A percentile compares a stretch with the other conserved stretches of the same genome.
Conservation (phyloP, 1,140 invertebrate species). For the Drosophila bipectinata region DNA sequence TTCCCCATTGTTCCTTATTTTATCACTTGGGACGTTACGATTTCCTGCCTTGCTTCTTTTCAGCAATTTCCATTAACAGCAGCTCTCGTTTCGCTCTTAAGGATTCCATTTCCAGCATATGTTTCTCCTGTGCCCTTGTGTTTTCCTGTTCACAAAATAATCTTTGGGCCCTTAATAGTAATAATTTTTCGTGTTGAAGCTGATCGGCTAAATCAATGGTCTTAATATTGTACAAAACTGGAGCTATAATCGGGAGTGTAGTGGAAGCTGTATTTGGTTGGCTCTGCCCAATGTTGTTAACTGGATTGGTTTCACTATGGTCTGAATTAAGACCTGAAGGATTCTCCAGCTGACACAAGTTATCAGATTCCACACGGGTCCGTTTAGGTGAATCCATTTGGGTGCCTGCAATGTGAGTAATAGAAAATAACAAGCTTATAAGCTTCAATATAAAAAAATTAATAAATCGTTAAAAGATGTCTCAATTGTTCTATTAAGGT, state of each 20-base stretch:
- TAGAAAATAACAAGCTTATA: too few relatives aligned
- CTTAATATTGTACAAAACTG: not conserved
- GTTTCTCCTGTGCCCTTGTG: conserved; percentile 15
- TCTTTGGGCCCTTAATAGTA: conserved; percentile 9
- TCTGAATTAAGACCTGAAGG: not conserved
- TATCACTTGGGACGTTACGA: too few relatives aligned
- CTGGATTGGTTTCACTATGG: not conserved
- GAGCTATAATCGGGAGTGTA: not conserved
- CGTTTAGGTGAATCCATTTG: not conserved
- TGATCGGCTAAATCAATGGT: not conserved
- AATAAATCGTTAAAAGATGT: too few relatives aligned
- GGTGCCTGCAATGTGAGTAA: not conserved
- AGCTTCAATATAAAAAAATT: too few relatives aligned
- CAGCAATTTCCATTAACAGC: conserved; percentile 11
- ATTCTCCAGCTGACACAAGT: not conserved
- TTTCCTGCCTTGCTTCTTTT: conserved; percentile 5
- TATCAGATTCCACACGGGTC: not conserved
- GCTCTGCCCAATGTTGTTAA: not conserved
- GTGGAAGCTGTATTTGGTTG: not conserved
- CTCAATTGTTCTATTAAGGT: too few relatives aligned
- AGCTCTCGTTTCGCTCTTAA: conserved; percentile 9
- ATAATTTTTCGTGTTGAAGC: conserved; percentile 8
- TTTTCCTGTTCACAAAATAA: conserved; percentile 19
- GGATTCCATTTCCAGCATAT: conserved; percentile 14
- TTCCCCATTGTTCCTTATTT: too few relatives aligned